These are phyloP conservation scores for Misgurnus mizolepis DNA, from an alignment of 2,113 vertebrate species.

Conservation along the genomic window DNA sequence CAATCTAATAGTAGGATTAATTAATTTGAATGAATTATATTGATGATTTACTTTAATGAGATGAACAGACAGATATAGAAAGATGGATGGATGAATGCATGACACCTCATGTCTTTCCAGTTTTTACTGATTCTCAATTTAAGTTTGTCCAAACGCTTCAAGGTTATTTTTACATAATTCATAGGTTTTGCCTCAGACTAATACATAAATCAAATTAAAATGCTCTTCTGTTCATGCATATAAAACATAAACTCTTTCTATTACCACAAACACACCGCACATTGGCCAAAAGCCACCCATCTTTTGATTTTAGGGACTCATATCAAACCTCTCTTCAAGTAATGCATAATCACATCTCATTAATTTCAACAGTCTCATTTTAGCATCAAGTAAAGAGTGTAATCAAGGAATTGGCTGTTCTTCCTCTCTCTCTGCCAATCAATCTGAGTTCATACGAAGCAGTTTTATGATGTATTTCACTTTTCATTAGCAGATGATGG, in stretches of 20 bases:
- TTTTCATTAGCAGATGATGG: conserved; percentile 67
- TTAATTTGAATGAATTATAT: background rate
- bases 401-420: conserved; percentile 42
- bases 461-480: conserved; percentile 27
- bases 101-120: background rate
- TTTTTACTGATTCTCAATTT: background rate
- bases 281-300: conserved; percentile 23
- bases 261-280: conserved; percentile 23
- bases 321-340: conserved; percentile 32
- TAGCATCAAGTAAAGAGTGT: conserved; percentile 33
- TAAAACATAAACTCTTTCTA: conserved; percentile 35
- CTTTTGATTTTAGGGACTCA: conserved; percentile 18
- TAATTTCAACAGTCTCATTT: conserved; percentile 38
- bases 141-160: background rate
- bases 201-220: conserved; percentile 33
- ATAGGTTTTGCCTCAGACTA: conserved; percentile 3
- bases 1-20: background rate
- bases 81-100: background rate
- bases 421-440: conserved; percentile 7
- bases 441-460: conserved; percentile 3
- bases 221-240: conserved; percentile 20
- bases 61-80: background rate
- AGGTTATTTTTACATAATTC: background rate
- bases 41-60: background rate
- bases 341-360: conserved; percentile 38